These are phyloP conservation scores for Theristicus caerulescens DNA, from an alignment of 2,113 vertebrate species.

Conservation along the genomic window DNA sequence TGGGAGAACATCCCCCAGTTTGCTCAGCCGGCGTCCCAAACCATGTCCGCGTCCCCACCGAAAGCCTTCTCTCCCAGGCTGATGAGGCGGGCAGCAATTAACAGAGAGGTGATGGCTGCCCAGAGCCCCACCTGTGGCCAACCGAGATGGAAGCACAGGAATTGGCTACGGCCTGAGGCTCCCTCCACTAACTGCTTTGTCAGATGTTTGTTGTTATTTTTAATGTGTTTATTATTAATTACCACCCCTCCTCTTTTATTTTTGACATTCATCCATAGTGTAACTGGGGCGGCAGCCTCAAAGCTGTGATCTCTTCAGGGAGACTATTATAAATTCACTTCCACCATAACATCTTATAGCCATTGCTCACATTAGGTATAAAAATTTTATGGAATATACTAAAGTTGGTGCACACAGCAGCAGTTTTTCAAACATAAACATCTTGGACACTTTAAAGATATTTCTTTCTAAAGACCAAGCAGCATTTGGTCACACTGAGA, in stretches of 20 bases:
- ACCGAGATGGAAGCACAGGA: not conserved
- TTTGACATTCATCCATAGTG: no score
- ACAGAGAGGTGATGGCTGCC: not conserved
- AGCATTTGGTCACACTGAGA: not conserved
- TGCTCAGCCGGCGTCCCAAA: not conserved
- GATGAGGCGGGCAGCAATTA: not conserved
- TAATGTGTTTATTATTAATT: not conserved
- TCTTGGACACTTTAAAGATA: not conserved
- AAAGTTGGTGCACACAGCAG: constrained; percentile 13
- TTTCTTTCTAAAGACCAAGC: not conserved
- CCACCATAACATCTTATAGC: constrained; percentile 1
- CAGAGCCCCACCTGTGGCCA: not conserved
- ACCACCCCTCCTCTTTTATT: not conserved
- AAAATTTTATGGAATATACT: constrained; percentile 48
- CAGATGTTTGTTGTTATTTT: not conserved
- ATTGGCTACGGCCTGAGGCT: not conserved
- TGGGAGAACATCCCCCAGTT: rapidly evolving
- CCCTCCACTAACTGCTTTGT: not conserved
- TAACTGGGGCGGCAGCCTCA: not conserved
- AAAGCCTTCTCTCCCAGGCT: no score
- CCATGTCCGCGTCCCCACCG: rapidly evolving
- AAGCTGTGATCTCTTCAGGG: not conserved
- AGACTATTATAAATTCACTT: constrained; percentile 9
- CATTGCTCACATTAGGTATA: constrained; percentile 7
- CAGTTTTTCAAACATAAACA: constrained; percentile 40